phyloP scores from a whole-genome alignment of 2,113 vertebrate species.

The Pterophyllum scalare region DNA sequence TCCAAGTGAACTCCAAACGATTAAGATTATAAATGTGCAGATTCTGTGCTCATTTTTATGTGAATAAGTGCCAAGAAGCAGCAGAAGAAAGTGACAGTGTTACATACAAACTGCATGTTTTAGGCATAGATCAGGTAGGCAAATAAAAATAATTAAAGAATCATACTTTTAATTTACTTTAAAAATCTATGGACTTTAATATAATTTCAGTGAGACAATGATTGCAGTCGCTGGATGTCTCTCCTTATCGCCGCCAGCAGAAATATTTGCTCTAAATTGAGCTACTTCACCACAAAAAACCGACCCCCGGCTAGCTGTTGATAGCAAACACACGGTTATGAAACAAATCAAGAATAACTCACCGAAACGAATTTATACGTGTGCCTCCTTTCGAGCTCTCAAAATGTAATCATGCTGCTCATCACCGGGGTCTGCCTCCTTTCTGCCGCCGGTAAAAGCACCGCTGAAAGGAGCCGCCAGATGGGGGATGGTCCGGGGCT shows the following conservation, averaged over 20 bases:
- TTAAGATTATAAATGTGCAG: neutral
- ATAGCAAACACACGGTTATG: accelerated
- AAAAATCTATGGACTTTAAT: neutral
- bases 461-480: conserved; percentile 43
- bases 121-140: neutral
- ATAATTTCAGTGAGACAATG: neutral
- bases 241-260: neutral
- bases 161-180: neutral
- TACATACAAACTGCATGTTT: neutral
- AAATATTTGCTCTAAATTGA: neutral
- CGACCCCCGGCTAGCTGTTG: neutral
- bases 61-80: neutral
- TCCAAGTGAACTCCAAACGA: neutral
- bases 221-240: neutral
- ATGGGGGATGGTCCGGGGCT: conserved; percentile 64
- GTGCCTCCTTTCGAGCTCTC: conserved; percentile 21
- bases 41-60: neutral
- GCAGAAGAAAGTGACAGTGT: neutral
- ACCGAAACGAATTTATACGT: conserved; percentile 34
- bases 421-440: conserved; percentile 22
- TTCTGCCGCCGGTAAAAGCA: conserved; percentile 14
- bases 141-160: neutral
- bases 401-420: conserved; percentile 41
- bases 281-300: neutral
- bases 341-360: neutral